phyloP scores from a whole-genome alignment of 2,888 invertebrate species.

The Hydrotaea diabolus region DNA sequence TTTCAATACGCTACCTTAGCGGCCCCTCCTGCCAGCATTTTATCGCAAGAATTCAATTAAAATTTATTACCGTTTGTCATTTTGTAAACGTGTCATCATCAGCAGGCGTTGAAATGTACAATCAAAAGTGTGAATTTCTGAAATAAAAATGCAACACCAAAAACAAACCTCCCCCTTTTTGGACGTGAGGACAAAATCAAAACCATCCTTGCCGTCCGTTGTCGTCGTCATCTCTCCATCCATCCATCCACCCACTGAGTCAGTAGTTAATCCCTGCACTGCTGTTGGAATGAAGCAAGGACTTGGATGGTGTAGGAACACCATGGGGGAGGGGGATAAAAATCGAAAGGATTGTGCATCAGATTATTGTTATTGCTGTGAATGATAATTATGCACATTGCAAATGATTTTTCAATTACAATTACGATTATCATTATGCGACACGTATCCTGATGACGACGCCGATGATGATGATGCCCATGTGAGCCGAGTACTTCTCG shows the following conservation, averaged over 20 bases:
- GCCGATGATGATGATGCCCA: conserved; percentile 12
- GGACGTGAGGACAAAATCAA: conserved; percentile 14
- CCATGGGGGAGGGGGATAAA: too few relatives aligned
- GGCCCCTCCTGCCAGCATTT: background rate
- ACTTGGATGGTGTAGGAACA: too few relatives aligned
- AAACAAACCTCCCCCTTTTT: conserved; percentile 38
- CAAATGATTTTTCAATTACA: conserved; percentile 80
- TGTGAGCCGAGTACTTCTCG: conserved; percentile 17
- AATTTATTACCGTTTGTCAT: conserved; percentile 61
- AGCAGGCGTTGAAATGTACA: conserved; percentile 78
- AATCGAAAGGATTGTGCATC: conserved; percentile 72
- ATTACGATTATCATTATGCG: conserved; percentile 73
- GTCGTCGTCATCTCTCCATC: background rate
- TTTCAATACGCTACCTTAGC: background rate
- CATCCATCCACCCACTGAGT: background rate
- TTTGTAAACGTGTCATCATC: conserved; percentile 72
- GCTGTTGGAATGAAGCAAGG: background rate
- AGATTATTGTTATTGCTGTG: conserved; percentile 74
- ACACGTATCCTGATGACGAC: conserved; percentile 31
- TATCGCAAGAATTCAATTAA: conserved; percentile 57
- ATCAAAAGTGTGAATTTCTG: conserved; percentile 75
- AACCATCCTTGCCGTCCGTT: conserved; percentile 7
- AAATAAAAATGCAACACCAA: conserved; percentile 39
- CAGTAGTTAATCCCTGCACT: conserved; percentile 16
- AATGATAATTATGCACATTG: conserved; percentile 78